A percentile compares a stretch with the other conserved stretches of the same genome.
These are phyloP conservation scores for Argyra leucocephala DNA, from an alignment of 2,888 invertebrate species.

Conservation along the genomic window DNA sequence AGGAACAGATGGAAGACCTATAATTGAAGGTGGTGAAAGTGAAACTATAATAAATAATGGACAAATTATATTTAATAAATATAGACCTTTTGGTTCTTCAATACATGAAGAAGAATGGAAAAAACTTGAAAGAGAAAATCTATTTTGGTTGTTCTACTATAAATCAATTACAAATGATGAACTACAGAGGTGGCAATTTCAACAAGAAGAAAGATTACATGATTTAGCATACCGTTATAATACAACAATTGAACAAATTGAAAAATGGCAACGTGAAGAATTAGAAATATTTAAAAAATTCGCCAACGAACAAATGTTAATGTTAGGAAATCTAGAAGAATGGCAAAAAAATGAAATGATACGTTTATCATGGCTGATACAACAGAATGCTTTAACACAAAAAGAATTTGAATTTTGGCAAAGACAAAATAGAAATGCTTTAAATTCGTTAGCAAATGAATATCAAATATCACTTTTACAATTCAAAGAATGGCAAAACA, in stretches of 20 bases:
- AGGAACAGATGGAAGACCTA: slow-evolving; percentile 32
- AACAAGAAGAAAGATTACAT: slow-evolving; percentile 37
- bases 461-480: slow-evolving; percentile 33
- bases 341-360: slow-evolving; percentile 37
- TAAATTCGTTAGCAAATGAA: slow-evolving; percentile 29
- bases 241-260: slow-evolving; percentile 31
- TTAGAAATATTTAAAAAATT: slow-evolving; percentile 32
- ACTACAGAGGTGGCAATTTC: slow-evolving; percentile 36
- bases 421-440: slow-evolving; percentile 30
- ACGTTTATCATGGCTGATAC: slow-evolving; percentile 38
- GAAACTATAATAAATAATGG: slow-evolving; percentile 38
- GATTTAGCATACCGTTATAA: slow-evolving; percentile 33
- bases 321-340: slow-evolving; percentile 28
- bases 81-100: slow-evolving; percentile 34
- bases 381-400: slow-evolving; percentile 35
- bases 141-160: slow-evolving; percentile 36
- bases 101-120: slow-evolving; percentile 37
- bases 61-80: slow-evolving; percentile 33
- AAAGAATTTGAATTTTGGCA: slow-evolving; percentile 40
- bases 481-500: slow-evolving; percentile 35
- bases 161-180: slow-evolving; percentile 27
- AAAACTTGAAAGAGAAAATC: slow-evolving; percentile 37
- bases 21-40: slow-evolving; percentile 33
- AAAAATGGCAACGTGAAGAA: slow-evolving; percentile 37
- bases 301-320: slow-evolving; percentile 32